These are phyloP conservation scores for Ostrea denselamellosa DNA, from an alignment of 1,140 invertebrate species.

Conservation along the genomic window DNA sequence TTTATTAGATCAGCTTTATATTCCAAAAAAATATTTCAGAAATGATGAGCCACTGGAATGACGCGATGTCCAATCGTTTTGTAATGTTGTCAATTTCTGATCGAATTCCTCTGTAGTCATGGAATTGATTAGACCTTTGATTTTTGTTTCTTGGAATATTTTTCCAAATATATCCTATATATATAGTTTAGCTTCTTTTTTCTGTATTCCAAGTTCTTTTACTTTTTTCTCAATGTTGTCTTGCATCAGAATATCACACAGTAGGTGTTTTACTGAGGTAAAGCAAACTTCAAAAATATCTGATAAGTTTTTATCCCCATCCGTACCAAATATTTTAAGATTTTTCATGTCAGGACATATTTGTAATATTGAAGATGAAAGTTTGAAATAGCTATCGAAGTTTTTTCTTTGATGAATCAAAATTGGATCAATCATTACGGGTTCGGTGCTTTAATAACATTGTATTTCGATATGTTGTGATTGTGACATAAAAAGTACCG, in stretches of 20 bases:
- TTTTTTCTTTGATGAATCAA: constrained; percentile 3
- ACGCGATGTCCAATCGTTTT: not conserved
- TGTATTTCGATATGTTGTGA: constrained; percentile 11
- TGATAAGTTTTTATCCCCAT: constrained; percentile 46
- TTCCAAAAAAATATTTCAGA: not conserved
- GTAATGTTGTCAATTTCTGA: not conserved
- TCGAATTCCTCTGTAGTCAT: not conserved
- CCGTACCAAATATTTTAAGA: constrained; percentile 33
- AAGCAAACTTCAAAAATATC: constrained; percentile 31
- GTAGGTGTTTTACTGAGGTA: constrained; percentile 15
- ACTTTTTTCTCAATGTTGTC: constrained; percentile 49
- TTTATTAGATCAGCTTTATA: constrained; percentile 30
- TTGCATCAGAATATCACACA: constrained; percentile 48
- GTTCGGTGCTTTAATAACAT: constrained; percentile 9
- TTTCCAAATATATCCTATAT: constrained; percentile 42
- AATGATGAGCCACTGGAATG: not conserved
- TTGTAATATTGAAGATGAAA: constrained; percentile 18
- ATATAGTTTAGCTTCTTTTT: not conserved
- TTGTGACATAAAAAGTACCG: constrained; percentile 15
- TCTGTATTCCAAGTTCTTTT: constrained; percentile 5
- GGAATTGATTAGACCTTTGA: not conserved
- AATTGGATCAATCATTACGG: not conserved
- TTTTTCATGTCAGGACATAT: not conserved
- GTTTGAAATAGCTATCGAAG: constrained; percentile 12
- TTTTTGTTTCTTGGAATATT: not conserved